Conservation (phyloP, 2,797 vertebrate genomes). For the Neosilurus hyrtlii region DNA sequence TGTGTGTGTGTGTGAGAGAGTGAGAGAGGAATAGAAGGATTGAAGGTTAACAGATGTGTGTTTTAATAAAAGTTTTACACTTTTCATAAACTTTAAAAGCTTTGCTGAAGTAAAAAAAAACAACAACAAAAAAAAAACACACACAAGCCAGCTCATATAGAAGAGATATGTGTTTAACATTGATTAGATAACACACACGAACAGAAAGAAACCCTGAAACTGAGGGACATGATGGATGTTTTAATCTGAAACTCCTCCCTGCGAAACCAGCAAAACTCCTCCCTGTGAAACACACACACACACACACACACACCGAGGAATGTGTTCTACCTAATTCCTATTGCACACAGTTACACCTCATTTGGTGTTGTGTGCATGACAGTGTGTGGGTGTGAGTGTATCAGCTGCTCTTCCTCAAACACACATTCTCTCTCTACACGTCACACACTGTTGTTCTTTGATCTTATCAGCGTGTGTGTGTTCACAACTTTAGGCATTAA, state of each 20-base stretch:
- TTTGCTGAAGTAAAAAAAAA: neutral
- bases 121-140: no score
- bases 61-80: neutral
- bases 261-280: neutral
- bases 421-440: neutral
- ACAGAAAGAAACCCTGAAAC: neutral
- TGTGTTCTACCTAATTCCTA: slow-evolving; percentile 10
- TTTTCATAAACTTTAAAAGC: neutral
- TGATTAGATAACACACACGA: neutral
- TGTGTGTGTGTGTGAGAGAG: neutral
- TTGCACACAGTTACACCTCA: neutral
- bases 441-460: neutral
- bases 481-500: neutral
- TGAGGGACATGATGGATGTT: neutral
- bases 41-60: neutral
- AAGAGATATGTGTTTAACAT: neutral
- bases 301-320: neutral
- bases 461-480: slow-evolving; percentile 18
- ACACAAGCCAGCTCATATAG: neutral
- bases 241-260: neutral
- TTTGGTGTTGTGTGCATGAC: neutral
- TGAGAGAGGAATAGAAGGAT: neutral
- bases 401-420: neutral
- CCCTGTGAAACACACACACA: rapidly evolving
- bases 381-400: neutral